These are phyloP conservation scores for Heliconius melpomene DNA, from an alignment of 1,140 invertebrate species.

Conservation along the genomic window DNA sequence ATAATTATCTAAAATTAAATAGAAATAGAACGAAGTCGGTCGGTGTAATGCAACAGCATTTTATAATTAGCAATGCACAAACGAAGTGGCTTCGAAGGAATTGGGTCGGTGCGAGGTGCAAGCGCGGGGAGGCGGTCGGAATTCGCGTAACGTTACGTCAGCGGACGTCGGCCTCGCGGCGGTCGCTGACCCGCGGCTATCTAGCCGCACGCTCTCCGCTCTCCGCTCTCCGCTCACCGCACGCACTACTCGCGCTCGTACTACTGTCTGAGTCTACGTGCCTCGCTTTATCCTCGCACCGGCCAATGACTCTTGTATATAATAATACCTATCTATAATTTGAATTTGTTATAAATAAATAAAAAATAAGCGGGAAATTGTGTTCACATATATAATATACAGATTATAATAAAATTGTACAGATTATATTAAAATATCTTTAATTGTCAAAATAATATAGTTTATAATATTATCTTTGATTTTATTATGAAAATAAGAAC, in stretches of 20 bases:
- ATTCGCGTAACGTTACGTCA: conserved; percentile 80
- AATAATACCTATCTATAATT: background rate
- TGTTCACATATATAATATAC: background rate
- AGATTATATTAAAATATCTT: background rate
- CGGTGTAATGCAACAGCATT: conserved; percentile 61
- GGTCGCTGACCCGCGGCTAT: conserved; percentile 76
- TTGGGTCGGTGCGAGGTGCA: conserved; percentile 70
- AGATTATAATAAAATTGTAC: background rate
- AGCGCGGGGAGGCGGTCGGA: conserved; percentile 57
- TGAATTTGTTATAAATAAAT: background rate
- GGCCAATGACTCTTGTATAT: conserved; percentile 14
- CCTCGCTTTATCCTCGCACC: conserved; percentile 17
- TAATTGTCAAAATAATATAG: background rate
- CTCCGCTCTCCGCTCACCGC: conserved; percentile 27
- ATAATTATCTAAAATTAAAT: conserved; percentile 50
- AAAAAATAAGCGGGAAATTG: background rate
- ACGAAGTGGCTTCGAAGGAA: conserved; percentile 76
- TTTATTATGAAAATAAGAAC: conserved; percentile 39
- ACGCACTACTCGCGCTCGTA: conserved; percentile 16
- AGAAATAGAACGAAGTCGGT: conserved; percentile 67
- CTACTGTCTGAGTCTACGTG: background rate
- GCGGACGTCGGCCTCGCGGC: conserved; percentile 73
- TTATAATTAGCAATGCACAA: conserved; percentile 79
- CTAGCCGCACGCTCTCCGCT: conserved; percentile 50
- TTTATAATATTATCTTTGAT: conserved; percentile 2